These are phyloP conservation scores for Drosophila quadrilineata DNA, from an alignment of 1,140 invertebrate genomes.

Conservation along the genomic window DNA sequence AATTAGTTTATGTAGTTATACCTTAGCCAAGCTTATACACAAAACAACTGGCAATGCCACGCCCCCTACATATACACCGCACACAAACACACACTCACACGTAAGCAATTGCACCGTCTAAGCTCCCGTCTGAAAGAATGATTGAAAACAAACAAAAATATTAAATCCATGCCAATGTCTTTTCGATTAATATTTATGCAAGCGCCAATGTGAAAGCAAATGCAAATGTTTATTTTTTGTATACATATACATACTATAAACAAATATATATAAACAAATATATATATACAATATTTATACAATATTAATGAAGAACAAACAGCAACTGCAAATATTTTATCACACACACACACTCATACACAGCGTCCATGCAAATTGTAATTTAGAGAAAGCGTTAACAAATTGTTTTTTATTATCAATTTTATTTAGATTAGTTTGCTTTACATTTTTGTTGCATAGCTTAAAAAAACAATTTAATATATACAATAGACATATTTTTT, in stretches of 20 bases:
- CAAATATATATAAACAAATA: slow-evolving; percentile 65
- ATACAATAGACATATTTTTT: slow-evolving; percentile 22
- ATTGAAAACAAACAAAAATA: background rate
- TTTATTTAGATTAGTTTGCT: slow-evolving; percentile 10
- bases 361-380: slow-evolving; percentile 18
- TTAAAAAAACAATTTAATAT: slow-evolving; percentile 6
- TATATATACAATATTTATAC: slow-evolving; percentile 49
- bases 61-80: background rate
- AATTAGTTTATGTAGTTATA: slow-evolving; percentile 36
- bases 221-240: slow-evolving; percentile 72
- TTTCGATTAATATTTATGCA: slow-evolving; percentile 69
- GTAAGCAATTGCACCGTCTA: slow-evolving; percentile 62
- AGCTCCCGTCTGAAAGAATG: slow-evolving; percentile 51
- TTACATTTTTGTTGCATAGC: slow-evolving; percentile 13
- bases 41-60: slow-evolving; percentile 15
- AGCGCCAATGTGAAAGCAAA: slow-evolving; percentile 69
- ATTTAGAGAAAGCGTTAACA: background rate
- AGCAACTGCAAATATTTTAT: slow-evolving; percentile 11
- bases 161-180: slow-evolving; percentile 53
- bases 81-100: slow-evolving; percentile 13
- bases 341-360: too few species aligned
- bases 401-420: background rate
- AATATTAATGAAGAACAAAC: slow-evolving; percentile 23
- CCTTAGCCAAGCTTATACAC: slow-evolving; percentile 59
- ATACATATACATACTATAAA: slow-evolving; percentile 51